A percentile compares a stretch with the other conserved stretches of the same genome.
Evolutionary conservation across 2,113 vertebrate genomes (phyloP).

Genomic region (Nymphicus hollandicus): DNA sequence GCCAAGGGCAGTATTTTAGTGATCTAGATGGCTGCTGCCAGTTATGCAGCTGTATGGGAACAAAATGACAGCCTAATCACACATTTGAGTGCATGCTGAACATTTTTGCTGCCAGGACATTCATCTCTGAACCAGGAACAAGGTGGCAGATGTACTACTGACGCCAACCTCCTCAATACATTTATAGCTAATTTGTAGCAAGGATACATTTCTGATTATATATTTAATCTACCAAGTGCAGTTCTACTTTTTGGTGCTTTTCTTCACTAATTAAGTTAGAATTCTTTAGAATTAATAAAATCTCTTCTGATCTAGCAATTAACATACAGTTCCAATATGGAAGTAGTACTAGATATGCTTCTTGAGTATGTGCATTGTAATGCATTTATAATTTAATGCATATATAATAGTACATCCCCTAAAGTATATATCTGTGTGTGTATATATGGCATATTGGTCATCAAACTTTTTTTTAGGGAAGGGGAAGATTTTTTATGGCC

Average conservation of each 20-base stretch:
- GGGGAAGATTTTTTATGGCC: not conserved
- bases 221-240: not conserved
- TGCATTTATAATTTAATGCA: not conserved
- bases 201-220: not conserved
- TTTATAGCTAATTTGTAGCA: not conserved
- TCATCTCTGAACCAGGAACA: not conserved
- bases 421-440: not conserved
- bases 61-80: not conserved
- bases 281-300: not conserved
- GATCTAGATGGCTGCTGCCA: not conserved
- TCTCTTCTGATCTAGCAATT: not conserved
- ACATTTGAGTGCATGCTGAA: not conserved
- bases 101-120: not conserved
- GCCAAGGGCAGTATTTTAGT: not conserved
- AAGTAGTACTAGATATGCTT: not conserved
- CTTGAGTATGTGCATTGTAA: not conserved
- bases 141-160: not conserved
- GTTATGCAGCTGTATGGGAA: not conserved
- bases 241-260: not conserved
- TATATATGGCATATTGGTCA: not conserved
- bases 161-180: not conserved
- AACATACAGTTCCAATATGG: not conserved
- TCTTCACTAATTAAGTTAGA: not conserved
- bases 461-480: not conserved
- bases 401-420: not conserved